These are phyloP conservation scores for Pissodes strobi DNA, from an alignment of 1,140 invertebrate genomes.

Conservation along the genomic window DNA sequence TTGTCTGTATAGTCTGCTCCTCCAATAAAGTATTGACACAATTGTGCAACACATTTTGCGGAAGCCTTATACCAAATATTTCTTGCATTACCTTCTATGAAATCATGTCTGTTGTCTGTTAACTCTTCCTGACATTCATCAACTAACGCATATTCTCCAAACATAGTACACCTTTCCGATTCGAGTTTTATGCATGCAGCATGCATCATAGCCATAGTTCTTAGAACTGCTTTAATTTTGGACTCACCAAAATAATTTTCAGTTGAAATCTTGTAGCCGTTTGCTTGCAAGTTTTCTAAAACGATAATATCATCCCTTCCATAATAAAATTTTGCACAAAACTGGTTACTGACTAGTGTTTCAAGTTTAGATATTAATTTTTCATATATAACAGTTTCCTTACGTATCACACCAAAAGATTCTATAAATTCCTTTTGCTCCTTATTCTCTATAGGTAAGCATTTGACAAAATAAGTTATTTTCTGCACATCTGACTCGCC, in stretches of 20 bases:
- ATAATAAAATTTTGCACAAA: constrained; percentile 1
- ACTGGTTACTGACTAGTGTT: background rate
- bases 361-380: background rate
- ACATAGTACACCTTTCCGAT: background rate
- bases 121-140: background rate
- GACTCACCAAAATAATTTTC: background rate
- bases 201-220: background rate
- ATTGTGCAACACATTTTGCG: background rate
- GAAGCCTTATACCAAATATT: background rate
- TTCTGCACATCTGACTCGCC: background rate
- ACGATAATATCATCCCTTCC: constrained; percentile 1
- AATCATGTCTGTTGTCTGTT: background rate
- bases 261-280: background rate
- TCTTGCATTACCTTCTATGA: background rate
- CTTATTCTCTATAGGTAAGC: background rate
- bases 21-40: background rate
- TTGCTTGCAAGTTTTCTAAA: background rate
- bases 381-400: background rate
- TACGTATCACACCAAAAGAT: background rate
- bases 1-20: background rate
- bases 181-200: background rate
- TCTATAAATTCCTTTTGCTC: background rate
- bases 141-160: background rate
- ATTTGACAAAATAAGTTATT: background rate
- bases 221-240: background rate